Evolutionary conservation across 1,140 invertebrate genomes (phyloP).

Genomic region (Trachymyrmex cornetzi): DNA sequence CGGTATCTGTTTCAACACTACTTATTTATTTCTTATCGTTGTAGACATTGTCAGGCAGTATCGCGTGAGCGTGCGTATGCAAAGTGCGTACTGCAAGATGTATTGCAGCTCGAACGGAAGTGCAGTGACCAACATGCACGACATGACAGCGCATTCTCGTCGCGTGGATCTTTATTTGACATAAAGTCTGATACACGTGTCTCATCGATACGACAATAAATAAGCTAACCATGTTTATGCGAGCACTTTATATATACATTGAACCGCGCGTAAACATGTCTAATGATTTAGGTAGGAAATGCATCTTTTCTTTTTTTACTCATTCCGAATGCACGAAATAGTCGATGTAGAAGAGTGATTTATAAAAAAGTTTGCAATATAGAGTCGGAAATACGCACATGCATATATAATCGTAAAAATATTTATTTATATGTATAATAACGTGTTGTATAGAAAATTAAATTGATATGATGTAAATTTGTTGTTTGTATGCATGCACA

Average conservation of each 20-base stretch:
- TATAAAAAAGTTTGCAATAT: not conserved
- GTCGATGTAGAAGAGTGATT: not conserved
- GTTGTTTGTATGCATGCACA: not conserved
- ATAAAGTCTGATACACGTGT: conserved; percentile 60
- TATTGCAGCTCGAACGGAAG: conserved; percentile 63
- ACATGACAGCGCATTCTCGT: conserved; percentile 44
- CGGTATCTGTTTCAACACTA: no score
- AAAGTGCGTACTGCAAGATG: conserved; percentile 18
- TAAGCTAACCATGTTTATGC: conserved; percentile 46
- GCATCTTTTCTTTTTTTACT: conserved; percentile 24
- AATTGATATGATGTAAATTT: not conserved
- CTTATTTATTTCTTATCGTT: conserved; percentile 40
- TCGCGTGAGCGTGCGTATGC: conserved; percentile 33
- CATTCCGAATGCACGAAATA: conserved; percentile 58
- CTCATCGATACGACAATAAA: conserved; percentile 68
- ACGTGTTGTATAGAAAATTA: no score
- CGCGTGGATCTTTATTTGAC: conserved; percentile 59
- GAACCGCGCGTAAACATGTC: conserved; percentile 13
- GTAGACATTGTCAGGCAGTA: not conserved
- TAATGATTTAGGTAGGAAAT: conserved; percentile 65
- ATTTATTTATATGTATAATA: not conserved
- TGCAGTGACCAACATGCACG: conserved; percentile 59
- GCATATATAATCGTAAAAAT: not conserved
- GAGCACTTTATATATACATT: conserved; percentile 28
- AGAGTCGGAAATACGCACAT: not conserved